Evolutionary conservation across 2,888 invertebrate genomes (phyloP), one percentile per base, ranked within the genome.

Genomic region (Euclidia mi): DNA sequence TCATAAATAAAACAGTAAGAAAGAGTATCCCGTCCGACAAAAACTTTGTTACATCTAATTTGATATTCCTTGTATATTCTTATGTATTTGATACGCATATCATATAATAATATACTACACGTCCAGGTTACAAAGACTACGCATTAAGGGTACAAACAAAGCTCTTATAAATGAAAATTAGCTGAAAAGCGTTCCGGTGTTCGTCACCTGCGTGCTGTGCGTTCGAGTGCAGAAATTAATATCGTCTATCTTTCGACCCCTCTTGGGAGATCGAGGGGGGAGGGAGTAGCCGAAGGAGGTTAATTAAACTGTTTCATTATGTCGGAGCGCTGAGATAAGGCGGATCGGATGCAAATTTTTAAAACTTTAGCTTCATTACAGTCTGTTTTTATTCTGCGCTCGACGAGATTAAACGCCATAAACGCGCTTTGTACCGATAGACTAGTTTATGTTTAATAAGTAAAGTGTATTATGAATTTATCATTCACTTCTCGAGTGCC

Each of bases 141-240:
- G 31, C 62, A 53, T 64, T 46, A 53, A 45, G 43, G 42, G 12
- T 25, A 40, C 18, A 40, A 53, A 74, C 56, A 65, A 65, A 62
- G 59, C 43, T 52, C 38, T 51, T 59, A 55, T 65, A 52, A 64
- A 68, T 62, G 62, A 67, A 70, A 71, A 69, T 64, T 60, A 45
- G 63, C 62, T 58, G 49, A 57, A 62, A 66, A 67, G 57, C 58
- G 71, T 71, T 71, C 66, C 75, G 59, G 65, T 69, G 72, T 56
- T 62, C 67, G 69, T 70, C 72, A 79, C 74, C 70, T 75, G 71
- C 70, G 69, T 66, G 72, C 76, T 64, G 82, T 84, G 82, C 86
- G 85, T 83, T 84, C 83, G 77, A 83, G 81, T 82, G 86, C 81
- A 87, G 84, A 82, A 87, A 88, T 88, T 87, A 88, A 88, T 88